Evolutionary conservation across 1,140 invertebrate genomes (phyloP), one percentile per base, ranked within the genome.

Genomic region (Ridgeia piscesae): DNA sequence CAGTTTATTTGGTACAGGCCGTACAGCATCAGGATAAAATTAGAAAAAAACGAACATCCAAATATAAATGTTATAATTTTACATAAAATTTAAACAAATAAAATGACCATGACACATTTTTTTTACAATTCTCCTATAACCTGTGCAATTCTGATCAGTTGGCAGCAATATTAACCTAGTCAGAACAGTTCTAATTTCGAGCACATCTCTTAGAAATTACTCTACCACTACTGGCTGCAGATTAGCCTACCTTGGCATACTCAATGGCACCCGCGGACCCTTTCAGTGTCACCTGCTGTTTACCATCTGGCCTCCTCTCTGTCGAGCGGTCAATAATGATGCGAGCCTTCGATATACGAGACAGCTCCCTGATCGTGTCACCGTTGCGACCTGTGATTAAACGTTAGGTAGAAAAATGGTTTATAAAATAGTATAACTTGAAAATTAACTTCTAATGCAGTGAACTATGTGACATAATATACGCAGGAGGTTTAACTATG

Each of bases 171-270:
- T 0, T 9, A 77, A 77, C 2, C 14, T 27, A 77, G 58, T 77
- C 2, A 6, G 17, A 77, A 77, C 58, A 27, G 58, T 77, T 77
- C 27, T 77, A 17, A 77, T 77, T 77, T 77, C 58, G 2, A 77
- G 58, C 58, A 31, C 27, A 17, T 31, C 58, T 77, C 58, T 27
- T 34, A n/a, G n/a, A 90, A 90, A n/a, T 42, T 17, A 42, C 14
- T 90, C 27, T 35, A 90, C 14, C 35, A 90, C n/a, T 34, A 90
- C 14, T 90, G 35, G n/a, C 14, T 35, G 35, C 89, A 35, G 34
- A 90, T 35, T 77, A 77, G 58, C 58, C 48, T 91, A 91, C 91
- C 91, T 92, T 92, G 34, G 91, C 91, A 33, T 77, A 88, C 58
- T 48, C 91, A 0, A 92, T 88, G 88, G 91, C 91, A 17, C 6